Base-by-base conservation (phyloP, 2,113 vertebrate genomes). In the Nothobranchius furzeri region DNA sequence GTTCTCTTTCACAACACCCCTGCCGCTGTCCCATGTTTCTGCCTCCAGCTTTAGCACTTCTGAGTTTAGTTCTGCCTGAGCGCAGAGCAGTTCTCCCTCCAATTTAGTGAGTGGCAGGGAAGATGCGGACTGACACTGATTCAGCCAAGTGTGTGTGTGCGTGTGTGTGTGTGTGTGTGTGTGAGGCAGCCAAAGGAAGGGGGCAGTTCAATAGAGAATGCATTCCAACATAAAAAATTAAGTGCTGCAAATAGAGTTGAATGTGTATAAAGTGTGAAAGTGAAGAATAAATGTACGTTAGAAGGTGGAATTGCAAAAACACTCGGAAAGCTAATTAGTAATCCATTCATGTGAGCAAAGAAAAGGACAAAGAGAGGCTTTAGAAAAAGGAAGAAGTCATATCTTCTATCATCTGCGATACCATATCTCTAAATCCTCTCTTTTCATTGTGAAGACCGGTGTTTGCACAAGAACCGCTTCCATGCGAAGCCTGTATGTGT, bases 41-140 rank as follows among this genome's bases (percentile, higher is more conserved):
- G 78, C 87, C 79, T 75, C 73, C 55, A 85, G 79, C 84, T 85
- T 85, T 85, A 95, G 94, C 95, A 95, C 91, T 95, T 95, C 94
- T 91, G 94, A 92, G 93, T 94, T 96, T 95, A 94, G 87, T 95
- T 96, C 95, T 95, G 94, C 88, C 20, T 93, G 92, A 95, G 91
- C 86, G 89, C 89, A 92, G 90, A 92, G 90, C 87, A 85, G 79
- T 79, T 84, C 90, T 94, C 91, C 85, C 90, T 91, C 91, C 89
- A 93, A 86, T 94, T 93, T 93, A 93, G 89, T 77, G 85, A 88
- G 86, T 92, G 89, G 90, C 88, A 92, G 92, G 88, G 92, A 93
- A 94, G 91, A 94, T 91, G 90, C 86, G 84, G 83, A 79, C 84
- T 85, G 84, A 82, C 88, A 84, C 70, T 83, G 69, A 83, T 81